A percentile compares a stretch with the other conserved stretches of the same genome.
These are phyloP conservation scores for Drosophila tropicalis DNA, from an alignment of 1,140 invertebrate genomes.

Conservation along the genomic window DNA sequence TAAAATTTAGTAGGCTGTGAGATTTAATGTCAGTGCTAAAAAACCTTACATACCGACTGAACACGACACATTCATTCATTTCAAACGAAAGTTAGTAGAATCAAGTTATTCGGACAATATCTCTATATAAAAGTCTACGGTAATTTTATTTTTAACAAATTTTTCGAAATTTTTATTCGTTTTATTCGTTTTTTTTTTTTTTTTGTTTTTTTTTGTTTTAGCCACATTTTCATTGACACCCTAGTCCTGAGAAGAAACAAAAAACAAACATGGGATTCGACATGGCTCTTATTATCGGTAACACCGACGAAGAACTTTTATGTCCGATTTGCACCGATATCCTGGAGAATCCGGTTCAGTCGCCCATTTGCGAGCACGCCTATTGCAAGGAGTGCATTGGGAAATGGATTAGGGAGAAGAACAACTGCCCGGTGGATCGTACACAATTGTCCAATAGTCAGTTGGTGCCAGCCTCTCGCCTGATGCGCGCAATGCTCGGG, in stretches of 20 bases:
- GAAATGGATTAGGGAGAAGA: constrained; percentile 60
- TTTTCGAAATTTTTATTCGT: no score
- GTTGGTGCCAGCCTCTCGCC: constrained; percentile 42
- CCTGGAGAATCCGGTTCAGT: constrained; percentile 63
- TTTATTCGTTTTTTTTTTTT: no score
- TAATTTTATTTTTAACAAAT: background rate
- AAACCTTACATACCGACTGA: constrained; percentile 18
- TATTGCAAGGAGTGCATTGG: constrained; percentile 58
- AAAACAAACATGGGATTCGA: constrained; percentile 56
- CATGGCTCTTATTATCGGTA: constrained; percentile 48
- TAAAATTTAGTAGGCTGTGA: constrained; percentile 14
- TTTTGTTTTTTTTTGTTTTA: background rate
- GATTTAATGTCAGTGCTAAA: constrained; percentile 25
- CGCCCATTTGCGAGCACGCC: constrained; percentile 56
- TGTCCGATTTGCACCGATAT: constrained; percentile 66
- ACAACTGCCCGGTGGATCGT: constrained; percentile 60
- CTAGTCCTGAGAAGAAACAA: background rate
- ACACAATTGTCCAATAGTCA: constrained; percentile 30
- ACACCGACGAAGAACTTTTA: constrained; percentile 62
- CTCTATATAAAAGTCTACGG: constrained; percentile 22
- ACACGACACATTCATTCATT: constrained; percentile 31
- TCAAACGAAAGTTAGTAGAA: constrained; percentile 56
- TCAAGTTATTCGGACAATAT: constrained; percentile 36
- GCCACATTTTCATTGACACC: constrained; percentile 5
- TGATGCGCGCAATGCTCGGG: constrained; percentile 66